Evolutionary conservation across 2,797 vertebrate genomes (phyloP), one percentile per base, ranked within the genome.

Genomic region (Cottoperca gobio): DNA sequence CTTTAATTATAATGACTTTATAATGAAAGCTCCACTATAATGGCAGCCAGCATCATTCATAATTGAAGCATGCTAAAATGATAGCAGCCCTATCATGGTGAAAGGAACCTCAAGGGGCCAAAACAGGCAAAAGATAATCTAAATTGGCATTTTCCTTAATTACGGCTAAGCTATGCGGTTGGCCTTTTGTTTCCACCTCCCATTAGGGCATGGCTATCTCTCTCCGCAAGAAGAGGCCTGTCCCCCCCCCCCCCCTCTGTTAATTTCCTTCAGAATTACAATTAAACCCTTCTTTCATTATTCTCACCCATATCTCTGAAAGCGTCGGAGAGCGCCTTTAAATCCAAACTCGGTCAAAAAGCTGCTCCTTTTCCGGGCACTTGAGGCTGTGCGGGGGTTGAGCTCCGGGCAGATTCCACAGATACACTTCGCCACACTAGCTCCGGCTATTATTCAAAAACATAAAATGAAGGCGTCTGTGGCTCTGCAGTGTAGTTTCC

Each of bases 251-350:
- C 37, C 73, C 67, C 6, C 55, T 42, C 84, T 86, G 70, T 84
- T 87, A 61, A 88, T 88, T 85, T 83, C 77, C 59, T 73, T 57
- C 76, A 66, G 53, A 83, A 82, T 86, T 66, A 88, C 84, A 85
- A 88, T 88, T 90, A 90, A 86, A 88, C 19, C 73, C 79, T 53
- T 57, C 57, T 67, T 86, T 74, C 70, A 81, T 90, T 75, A 82
- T 92, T 85, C 95, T 96, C 94, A 96, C 95, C 95, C 95, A 96
- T 95, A 24, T 92, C 84, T 83, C 73, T 64, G 77, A 82, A 90
- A 69, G 79, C 86, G 88, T 85, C 86, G 72, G 57, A 58, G 80
- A 86, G 83, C 88, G 88, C 82, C 83, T 91, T 87, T 65, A 78
- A 76, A 76, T 88, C 90, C 86, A 69, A n/a, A 67, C 79, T 58